A percentile compares a stretch with the other conserved stretches of the same genome.
These are phyloP conservation scores for Drosophila varians DNA, from an alignment of 1,140 invertebrate species.

Conservation along the genomic window DNA sequence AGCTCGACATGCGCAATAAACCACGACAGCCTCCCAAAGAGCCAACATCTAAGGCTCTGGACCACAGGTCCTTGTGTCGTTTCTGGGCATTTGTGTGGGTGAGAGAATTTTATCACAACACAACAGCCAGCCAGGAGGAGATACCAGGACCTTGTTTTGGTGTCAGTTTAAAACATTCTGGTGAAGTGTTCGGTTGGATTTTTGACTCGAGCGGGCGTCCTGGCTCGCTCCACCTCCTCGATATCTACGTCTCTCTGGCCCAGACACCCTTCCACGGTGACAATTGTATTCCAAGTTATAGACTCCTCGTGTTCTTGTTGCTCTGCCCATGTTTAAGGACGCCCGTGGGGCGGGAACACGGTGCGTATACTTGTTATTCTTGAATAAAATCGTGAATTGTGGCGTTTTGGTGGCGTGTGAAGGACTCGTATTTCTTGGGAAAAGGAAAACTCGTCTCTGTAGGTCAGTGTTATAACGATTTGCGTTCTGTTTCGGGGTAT, in stretches of 20 bases:
- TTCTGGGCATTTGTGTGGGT: slow-evolving; percentile 22
- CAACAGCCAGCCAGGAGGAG: slow-evolving; percentile 39
- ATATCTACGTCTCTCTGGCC: slow-evolving; percentile 34
- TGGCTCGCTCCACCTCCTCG: slow-evolving; percentile 42
- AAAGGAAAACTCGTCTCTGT: slow-evolving; percentile 30
- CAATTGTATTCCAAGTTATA: slow-evolving; percentile 22
- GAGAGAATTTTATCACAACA: slow-evolving; percentile 65
- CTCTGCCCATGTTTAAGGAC: slow-evolving; percentile 41
- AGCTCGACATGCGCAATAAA: slow-evolving; percentile 46
- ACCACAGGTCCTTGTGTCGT: slow-evolving; percentile 31
- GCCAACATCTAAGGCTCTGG: slow-evolving; percentile 9
- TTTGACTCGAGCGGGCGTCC: slow-evolving; percentile 29
- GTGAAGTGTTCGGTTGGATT: slow-evolving; percentile 66
- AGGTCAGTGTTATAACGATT: slow-evolving; percentile 75
- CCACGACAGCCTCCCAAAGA: slow-evolving; percentile 43
- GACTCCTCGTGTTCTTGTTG: slow-evolving; percentile 21
- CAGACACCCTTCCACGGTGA: slow-evolving; percentile 7
- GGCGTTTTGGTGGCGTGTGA: slow-evolving; percentile 23
- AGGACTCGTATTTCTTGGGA: not conserved
- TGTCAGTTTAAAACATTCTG: slow-evolving; percentile 72
- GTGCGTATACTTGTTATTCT: slow-evolving; percentile 32
- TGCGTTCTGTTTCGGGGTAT: slow-evolving; percentile 1
- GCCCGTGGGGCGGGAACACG: slow-evolving; percentile 20
- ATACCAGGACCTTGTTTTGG: slow-evolving; percentile 53
- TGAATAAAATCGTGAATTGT: slow-evolving; percentile 2